These are phyloP conservation scores for Palaemon carinicauda DNA, from an alignment of 1,140 invertebrate species.

Conservation along the genomic window DNA sequence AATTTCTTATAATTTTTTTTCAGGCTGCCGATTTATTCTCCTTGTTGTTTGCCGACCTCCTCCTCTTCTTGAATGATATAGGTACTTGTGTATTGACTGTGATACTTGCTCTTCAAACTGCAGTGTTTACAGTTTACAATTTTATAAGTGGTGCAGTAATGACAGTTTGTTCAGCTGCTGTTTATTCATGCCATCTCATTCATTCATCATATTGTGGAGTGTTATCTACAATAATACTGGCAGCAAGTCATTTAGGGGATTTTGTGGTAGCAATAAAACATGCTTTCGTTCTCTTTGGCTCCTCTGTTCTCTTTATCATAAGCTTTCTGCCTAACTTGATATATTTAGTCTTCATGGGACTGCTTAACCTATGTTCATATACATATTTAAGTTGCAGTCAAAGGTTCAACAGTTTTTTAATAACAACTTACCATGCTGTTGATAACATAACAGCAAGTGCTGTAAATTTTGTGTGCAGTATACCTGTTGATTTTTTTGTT, in stretches of 20 bases:
- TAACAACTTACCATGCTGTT: neutral
- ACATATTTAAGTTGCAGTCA: constrained; percentile 28
- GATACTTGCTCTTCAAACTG: neutral
- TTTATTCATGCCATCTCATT: constrained; percentile 22
- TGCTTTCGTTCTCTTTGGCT: constrained; percentile 48
- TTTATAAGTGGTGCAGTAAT: neutral
- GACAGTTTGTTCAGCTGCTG: neutral
- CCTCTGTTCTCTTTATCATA: constrained; percentile 32
- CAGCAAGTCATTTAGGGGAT: neutral
- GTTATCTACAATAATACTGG: neutral
- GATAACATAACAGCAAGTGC: neutral
- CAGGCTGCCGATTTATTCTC: constrained; percentile 45
- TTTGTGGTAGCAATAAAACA: constrained; percentile 23
- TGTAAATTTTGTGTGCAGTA: constrained; percentile 31
- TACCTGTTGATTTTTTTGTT: constrained; percentile 36
- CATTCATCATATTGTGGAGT: constrained; percentile 10
- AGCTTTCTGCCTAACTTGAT: constrained; percentile 36
- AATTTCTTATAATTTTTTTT: constrained; percentile 28
- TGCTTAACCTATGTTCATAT: constrained; percentile 21
- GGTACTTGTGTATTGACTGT: constrained; percentile 43
- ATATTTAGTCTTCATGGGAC: constrained; percentile 19
- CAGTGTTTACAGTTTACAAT: neutral
- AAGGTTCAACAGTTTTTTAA: neutral
- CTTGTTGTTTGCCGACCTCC: constrained; percentile 29
- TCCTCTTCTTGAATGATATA: constrained; percentile 45